Base-by-base conservation (phyloP, 2,797 vertebrate species). In the Chrysocyon brachyurus region DNA sequence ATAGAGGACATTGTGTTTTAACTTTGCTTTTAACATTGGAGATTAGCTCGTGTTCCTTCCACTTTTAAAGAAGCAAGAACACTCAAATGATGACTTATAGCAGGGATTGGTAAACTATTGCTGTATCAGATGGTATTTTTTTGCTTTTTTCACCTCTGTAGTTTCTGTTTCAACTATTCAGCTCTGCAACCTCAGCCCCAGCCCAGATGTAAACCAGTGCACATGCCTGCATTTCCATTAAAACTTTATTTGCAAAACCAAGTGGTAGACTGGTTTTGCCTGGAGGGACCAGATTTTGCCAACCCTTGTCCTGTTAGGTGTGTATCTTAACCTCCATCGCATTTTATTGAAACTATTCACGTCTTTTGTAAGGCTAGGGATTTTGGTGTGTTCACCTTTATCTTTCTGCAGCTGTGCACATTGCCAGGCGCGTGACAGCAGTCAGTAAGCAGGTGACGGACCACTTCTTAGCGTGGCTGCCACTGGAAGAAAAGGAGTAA, bases 161-260 rank as follows among this genome's bases (percentile, higher is more conserved):
- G 10, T 82, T 92, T 61, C 57, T 96, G 22, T 66, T n/a, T n/a
- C 2, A 77, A 5, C 73, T 59, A 3, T 81, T 82, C 5, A 82
- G 40, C 40, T 46, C 40, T 46, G 40, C 40, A 46, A 46, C 40
- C 7, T 46, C 59, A 61, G 33, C 21, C 21, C 0, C 12, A 89
- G 72, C 68, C 8, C 36, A 73, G 36, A 56, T 78, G 22, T 54
- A 66, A 88, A 59, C 19, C 24, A 54, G 12, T 6, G 11, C 3
- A 1, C 16, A 3, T 61, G 24, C 36, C 31, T 77, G 31, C 86
- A 33, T 63, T 77, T 91, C 31, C 15, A 52, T 57, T 57, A 84
- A 68, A 93, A 78, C 28, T 77, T 86, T 61, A 81, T 85, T 93
- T 92, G 15, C 31, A 84, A 87, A 96, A 73, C 59, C 11, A 59